Evolutionary conservation across 2,113 vertebrate genomes (phyloP).

Genomic region (Malurus melanocephalus): DNA sequence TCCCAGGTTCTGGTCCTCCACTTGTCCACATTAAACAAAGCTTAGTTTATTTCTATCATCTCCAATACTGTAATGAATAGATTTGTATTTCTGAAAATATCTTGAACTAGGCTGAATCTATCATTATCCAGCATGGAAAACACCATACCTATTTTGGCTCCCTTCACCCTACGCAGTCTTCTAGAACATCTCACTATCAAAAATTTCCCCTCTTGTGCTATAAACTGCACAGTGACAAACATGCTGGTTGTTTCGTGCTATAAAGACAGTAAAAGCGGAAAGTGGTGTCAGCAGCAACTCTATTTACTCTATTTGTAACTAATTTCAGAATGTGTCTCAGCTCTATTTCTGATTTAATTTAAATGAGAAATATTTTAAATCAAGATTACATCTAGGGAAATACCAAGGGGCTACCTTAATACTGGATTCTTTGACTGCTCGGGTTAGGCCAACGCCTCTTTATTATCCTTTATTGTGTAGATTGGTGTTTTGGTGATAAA

Average conservation of each 20-base stretch:
- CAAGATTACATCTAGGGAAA: not conserved
- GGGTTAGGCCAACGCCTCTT: accelerated
- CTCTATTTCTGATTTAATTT: not conserved
- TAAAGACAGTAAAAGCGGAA: not conserved
- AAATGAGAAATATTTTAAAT: not conserved
- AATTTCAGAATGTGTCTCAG: not conserved
- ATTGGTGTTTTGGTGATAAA: not conserved
- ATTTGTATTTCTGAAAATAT: not conserved
- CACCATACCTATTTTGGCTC: not conserved
- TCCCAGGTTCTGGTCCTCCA: not conserved
- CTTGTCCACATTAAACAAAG: not conserved
- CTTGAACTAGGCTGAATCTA: not conserved
- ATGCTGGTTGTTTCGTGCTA: not conserved
- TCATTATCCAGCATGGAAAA: not conserved
- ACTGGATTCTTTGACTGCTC: not conserved
- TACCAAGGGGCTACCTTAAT: not conserved
- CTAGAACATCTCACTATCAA: not conserved
- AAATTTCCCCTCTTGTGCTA: not conserved
- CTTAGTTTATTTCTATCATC: accelerated
- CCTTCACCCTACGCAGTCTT: not conserved
- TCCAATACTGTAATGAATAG: not conserved
- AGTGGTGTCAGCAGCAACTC: not conserved
- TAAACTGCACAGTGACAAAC: not conserved
- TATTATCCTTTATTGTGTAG: not conserved
- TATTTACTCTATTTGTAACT: not conserved